Percentiles rank a stretch among this genome's conserved stretches.
Conservation (phyloP, 2,113 vertebrate species). For the Gobiocypris rarus region DNA sequence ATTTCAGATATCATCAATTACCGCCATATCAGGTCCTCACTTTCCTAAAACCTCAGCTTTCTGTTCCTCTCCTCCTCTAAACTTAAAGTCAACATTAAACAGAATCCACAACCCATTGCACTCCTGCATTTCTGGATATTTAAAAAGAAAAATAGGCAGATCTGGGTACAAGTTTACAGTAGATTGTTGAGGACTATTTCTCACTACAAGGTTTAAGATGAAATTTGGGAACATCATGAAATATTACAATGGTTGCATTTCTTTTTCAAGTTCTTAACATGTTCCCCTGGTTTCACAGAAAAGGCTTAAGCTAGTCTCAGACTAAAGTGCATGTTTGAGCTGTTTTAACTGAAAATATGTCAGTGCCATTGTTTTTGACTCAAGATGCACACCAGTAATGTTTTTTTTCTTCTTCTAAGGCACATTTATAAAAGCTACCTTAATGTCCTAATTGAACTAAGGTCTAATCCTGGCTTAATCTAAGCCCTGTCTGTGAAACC, state of each 20-base stretch:
- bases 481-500: too few species aligned
- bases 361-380: too few species aligned
- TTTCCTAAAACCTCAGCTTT: constrained; percentile 34
- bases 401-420: too few species aligned
- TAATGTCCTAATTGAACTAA: too few species aligned
- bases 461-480: too few species aligned
- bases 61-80: not conserved
- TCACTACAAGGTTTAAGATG: not conserved
- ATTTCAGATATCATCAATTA: constrained; percentile 55
- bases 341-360: too few species aligned
- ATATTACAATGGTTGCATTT: not conserved
- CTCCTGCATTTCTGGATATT: not conserved
- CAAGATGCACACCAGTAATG: too few species aligned
- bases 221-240: not conserved
- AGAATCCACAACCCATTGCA: not conserved
- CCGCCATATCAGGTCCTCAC: constrained; percentile 35
- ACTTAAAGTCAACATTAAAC: not conserved
- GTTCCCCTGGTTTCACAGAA: too few species aligned
- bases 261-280: not conserved
- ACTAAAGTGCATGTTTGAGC: too few species aligned
- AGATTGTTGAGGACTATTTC: not conserved
- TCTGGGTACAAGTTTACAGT: not conserved
- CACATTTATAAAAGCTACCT: too few species aligned
- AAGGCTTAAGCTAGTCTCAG: too few species aligned
- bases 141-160: not conserved